Evolutionary conservation across 1,140 invertebrate species (phyloP), one percentile per base, ranked within the genome.

Genomic region (Lucilia sericata): DNA sequence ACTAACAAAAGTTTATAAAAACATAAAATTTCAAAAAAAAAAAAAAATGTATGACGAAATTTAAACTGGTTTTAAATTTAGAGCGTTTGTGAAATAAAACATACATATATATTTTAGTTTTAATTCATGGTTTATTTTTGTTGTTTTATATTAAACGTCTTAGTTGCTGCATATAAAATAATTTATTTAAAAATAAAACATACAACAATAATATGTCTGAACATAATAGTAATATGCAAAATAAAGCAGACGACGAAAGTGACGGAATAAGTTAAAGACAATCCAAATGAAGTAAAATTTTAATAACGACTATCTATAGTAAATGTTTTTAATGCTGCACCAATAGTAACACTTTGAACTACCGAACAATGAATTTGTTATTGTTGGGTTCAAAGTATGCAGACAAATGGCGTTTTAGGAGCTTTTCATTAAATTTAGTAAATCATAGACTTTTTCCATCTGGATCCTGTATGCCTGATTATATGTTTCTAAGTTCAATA

Each of bases 21-120:
- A 60, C n/a, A n/a, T n/a, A n/a, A n/a, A n/a, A n/a, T n/a, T n/a
- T n/a, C n/a, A 60, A 60, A 60, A 30, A 2, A 30, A 30, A 30
- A 30, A 30, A 30, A 30, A 30, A 30, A 60, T n/a, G n/a, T n/a
- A 60, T 60, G 13, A 60, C 55, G 55, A 70, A 70, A 70, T 19
- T 70, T 70, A 70, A 70, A 70, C 65, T 25, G 19, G 65, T 70
- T 70, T 19, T 70, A 25, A 25, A 70, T 70, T 70, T 70, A 70
- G 65, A 70, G 65, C 65, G 65, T 21, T 70, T 70, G 65, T 70
- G 65, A 70, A 70, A 70, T 70, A 19, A 21, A 70, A 14, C 14
- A 42, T 8, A 42, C 5, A 42, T 8, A 3, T 42, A 42, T 42
- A 8, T 42, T 7, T 30, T 42, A 8, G 42, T 60, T 60, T 60